phyloP scores from a whole-genome alignment of 2,113 vertebrate species.

The Heterotilapia buettikoferi region DNA sequence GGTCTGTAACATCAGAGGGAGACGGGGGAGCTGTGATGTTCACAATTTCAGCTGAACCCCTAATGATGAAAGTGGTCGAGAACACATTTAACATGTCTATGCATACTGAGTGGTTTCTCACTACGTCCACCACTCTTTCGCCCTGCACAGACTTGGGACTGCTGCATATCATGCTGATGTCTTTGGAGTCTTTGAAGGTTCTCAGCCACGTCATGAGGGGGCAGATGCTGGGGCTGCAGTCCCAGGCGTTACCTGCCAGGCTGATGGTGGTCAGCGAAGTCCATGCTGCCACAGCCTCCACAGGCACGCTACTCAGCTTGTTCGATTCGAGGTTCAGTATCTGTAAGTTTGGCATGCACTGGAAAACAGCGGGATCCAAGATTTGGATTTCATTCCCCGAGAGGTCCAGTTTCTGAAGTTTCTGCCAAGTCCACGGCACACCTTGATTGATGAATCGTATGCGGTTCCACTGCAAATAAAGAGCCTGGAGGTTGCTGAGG shows the following conservation, averaged over 20 bases:
- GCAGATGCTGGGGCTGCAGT: conserved; percentile 90
- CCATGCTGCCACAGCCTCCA: conserved; percentile 87
- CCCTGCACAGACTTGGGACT: conserved; percentile 89
- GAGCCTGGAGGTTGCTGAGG: conserved; percentile 87
- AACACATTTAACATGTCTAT: conserved; percentile 44
- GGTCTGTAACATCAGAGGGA: conserved; percentile 50
- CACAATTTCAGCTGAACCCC: conserved; percentile 32
- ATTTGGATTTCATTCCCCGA: conserved; percentile 92
- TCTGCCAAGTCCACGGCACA: conserved; percentile 89
- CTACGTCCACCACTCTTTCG: conserved; percentile 83
- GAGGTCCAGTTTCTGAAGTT: conserved; percentile 91
- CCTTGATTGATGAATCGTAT: conserved; percentile 89
- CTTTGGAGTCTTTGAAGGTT: conserved; percentile 86
- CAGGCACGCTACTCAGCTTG: conserved; percentile 88
- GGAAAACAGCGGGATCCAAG: conserved; percentile 88
- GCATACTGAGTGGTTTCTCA: conserved; percentile 84
- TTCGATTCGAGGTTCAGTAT: conserved; percentile 94
- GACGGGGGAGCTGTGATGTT: conserved; percentile 65
- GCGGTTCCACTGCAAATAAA: conserved; percentile 95
- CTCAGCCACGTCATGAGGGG: conserved; percentile 89
- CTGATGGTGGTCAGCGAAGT: conserved; percentile 87
- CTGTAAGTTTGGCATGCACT: conserved; percentile 89
- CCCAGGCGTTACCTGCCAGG: conserved; percentile 91
- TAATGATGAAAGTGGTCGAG: conserved; percentile 15
- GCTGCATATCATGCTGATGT: conserved; percentile 93